Percentiles rank a stretch among this genome's conserved stretches.
These are phyloP conservation scores for Bombus sibiricus DNA, from an alignment of 1,140 invertebrate species.

Conservation along the genomic window DNA sequence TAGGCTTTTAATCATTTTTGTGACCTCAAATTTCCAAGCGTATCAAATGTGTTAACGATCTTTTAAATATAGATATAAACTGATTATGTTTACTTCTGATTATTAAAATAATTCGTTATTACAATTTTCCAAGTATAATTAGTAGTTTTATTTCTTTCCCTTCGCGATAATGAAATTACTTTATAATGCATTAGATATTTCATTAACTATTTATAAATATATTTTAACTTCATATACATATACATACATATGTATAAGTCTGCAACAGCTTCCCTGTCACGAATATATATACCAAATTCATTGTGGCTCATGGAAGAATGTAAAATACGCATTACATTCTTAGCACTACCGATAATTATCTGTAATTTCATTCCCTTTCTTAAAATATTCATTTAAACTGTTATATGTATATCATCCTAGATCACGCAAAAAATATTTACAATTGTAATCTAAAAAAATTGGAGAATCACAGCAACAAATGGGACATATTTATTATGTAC, in stretches of 20 bases:
- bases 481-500: constrained; percentile 8
- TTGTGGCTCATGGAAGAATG: constrained; percentile 2
- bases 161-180: neutral
- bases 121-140: constrained; percentile 1
- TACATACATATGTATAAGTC: neutral
- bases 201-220: constrained; percentile 23
- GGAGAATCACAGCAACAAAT: constrained; percentile 48
- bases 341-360: neutral
- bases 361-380: constrained; percentile 3
- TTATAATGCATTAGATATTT: constrained; percentile 1
- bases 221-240: neutral
- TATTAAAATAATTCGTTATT: constrained; percentile 18
- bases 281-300: neutral
- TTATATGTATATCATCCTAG: constrained; percentile 8
- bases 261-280: neutral
- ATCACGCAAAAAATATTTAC: constrained; percentile 41
- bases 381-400: constrained; percentile 9
- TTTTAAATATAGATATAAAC: neutral
- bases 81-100: neutral
- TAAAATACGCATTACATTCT: neutral
- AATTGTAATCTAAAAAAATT: constrained; percentile 42
- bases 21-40: neutral
- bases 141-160: neutral
- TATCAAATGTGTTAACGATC: neutral
- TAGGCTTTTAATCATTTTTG: neutral